These are phyloP conservation scores for Trichogramma evanescens DNA, from an alignment of 2,888 invertebrate species.

Conservation along the genomic window DNA sequence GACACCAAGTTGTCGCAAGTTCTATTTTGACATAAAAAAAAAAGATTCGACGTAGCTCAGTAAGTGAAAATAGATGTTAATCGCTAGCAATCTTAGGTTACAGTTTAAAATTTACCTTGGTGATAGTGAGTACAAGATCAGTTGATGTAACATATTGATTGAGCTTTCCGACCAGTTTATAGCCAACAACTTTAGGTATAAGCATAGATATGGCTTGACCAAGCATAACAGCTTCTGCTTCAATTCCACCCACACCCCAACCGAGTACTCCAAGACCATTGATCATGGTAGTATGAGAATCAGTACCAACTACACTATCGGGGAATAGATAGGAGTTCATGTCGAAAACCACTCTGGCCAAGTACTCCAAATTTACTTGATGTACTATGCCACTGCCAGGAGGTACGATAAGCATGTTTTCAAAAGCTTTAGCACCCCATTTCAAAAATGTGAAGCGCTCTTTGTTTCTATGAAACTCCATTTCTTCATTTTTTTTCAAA, in stretches of 20 bases:
- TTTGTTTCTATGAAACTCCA: constrained; percentile 92
- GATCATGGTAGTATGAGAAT: constrained; percentile 99
- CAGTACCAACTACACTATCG: constrained; percentile 92
- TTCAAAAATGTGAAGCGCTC: constrained; percentile 95
- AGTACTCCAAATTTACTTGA: constrained; percentile 94
- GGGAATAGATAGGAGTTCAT: constrained; percentile 65
- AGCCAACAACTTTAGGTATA: constrained; percentile 92
- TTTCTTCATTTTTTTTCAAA: constrained; percentile 81
- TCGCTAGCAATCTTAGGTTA: too few species aligned
- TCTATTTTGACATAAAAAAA: constrained; percentile 43
- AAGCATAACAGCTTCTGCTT: constrained; percentile 98
- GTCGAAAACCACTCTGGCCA: constrained; percentile 84
- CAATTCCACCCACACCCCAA: constrained; percentile 95
- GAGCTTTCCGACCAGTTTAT: constrained; percentile 75
- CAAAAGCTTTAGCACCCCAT: constrained; percentile 94
- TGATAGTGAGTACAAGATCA: constrained; percentile 93
- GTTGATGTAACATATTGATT: constrained; percentile 86
- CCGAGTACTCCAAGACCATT: constrained; percentile 94
- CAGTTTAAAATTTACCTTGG: constrained; percentile 62
- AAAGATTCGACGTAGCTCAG: background rate
- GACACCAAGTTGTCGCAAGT: constrained; percentile 76
- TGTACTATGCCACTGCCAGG: constrained; percentile 93
- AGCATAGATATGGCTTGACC: constrained; percentile 97
- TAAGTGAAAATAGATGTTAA: too few species aligned
- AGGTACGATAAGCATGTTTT: constrained; percentile 95